Evolutionary conservation across 2,113 vertebrate genomes (phyloP).

Genomic region (Perca fluviatilis): DNA sequence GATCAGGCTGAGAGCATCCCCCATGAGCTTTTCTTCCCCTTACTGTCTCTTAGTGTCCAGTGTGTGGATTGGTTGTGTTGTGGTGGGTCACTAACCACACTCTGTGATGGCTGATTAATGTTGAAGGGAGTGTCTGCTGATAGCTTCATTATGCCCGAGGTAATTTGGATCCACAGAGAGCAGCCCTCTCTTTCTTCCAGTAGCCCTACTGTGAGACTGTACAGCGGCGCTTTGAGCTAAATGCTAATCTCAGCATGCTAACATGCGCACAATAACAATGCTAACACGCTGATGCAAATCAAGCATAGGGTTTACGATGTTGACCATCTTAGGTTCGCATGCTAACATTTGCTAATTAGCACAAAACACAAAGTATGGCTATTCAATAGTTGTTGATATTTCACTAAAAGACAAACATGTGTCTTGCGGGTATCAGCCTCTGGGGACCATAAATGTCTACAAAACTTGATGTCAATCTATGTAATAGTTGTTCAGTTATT

Average conservation of each 20-base stretch:
- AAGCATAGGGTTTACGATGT: background rate
- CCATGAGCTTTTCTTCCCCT: background rate
- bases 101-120: slow-evolving; percentile 67
- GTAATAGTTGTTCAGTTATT: background rate
- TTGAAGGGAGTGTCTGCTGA: slow-evolving; percentile 47
- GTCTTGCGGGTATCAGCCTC: background rate
- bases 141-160: slow-evolving; percentile 48
- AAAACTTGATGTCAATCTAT: too few species aligned
- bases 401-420: background rate
- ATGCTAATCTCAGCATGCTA: background rate
- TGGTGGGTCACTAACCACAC: slow-evolving; percentile 32
- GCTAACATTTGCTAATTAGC: background rate
- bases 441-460: too few species aligned
- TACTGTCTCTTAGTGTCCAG: slow-evolving; percentile 15
- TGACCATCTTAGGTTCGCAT: background rate
- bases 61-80: slow-evolving; percentile 26
- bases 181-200: background rate
- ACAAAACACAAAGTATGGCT: background rate
- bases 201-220: background rate
- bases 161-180: slow-evolving; percentile 32
- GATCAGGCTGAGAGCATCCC: background rate
- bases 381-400: background rate
- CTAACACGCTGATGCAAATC: background rate
- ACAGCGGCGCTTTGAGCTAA: background rate
- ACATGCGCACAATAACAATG: too few species aligned